Conservation (phyloP, 2,113 vertebrate genomes). For the Corapipo altera region DNA sequence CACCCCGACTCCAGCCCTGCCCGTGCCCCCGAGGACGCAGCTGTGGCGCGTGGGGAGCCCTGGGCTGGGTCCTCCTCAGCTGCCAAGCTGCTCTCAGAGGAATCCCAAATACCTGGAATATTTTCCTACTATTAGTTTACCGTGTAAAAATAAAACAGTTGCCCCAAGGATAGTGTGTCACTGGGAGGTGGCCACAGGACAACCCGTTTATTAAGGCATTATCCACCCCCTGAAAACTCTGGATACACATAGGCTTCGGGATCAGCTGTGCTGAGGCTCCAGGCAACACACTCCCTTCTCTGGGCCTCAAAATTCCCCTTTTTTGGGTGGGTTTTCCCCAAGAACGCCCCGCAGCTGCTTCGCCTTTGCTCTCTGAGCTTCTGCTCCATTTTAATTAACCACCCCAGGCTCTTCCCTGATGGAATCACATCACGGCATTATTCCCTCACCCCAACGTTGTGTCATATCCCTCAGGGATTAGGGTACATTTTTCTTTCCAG, state of each 20-base stretch:
- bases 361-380: fast-evolving
- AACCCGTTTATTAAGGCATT: neutral
- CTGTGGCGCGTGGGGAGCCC: neutral
- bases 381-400: neutral
- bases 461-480: neutral
- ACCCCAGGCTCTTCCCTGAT: neutral
- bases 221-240: neutral
- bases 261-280: neutral
- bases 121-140: conserved; percentile 21
- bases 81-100: neutral
- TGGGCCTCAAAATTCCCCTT: neutral
- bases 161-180: neutral
- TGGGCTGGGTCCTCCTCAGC: neutral
- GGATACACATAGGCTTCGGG: fast-evolving
- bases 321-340: fast-evolving
- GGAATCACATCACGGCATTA: neutral
- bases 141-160: neutral
- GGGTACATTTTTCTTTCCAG: neutral
- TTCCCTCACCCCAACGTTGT: neutral
- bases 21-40: neutral
- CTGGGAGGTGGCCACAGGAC: neutral
- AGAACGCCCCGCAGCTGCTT: fast-evolving
- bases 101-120: conserved; percentile 27
- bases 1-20: neutral
- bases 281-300: fast-evolving